phyloP scores from a whole-genome alignment of 2,113 vertebrate genomes.

The Corythaixoides concolor region DNA sequence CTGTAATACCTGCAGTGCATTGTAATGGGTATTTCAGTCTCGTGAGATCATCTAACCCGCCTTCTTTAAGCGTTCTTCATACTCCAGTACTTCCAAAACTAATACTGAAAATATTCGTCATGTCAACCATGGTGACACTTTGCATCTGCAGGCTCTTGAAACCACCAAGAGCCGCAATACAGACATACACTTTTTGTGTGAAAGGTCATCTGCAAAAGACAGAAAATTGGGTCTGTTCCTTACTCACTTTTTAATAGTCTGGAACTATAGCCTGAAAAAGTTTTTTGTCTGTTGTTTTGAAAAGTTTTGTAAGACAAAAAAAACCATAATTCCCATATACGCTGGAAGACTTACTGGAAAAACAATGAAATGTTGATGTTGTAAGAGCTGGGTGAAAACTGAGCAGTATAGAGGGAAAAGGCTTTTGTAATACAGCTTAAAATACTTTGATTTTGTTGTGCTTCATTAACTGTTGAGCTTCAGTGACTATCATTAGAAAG shows the following conservation, averaged over 20 bases:
- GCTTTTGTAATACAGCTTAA: neutral
- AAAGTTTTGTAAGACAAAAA: constrained; percentile 25
- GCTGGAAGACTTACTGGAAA: constrained; percentile 47
- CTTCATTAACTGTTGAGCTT: neutral
- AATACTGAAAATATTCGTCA: constrained; percentile 40
- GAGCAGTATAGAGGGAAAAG: constrained; percentile 7
- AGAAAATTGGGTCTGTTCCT: constrained; percentile 39
- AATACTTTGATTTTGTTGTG: neutral
- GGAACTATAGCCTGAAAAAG: neutral
- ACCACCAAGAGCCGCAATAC: neutral
- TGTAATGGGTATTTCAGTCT: constrained; percentile 39
- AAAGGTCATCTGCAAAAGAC: constrained; percentile 45
- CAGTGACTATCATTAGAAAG: neutral
- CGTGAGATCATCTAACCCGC: neutral
- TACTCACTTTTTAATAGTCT: constrained; percentile 30
- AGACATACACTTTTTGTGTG: constrained; percentile 33
- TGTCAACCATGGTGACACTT: constrained; percentile 40
- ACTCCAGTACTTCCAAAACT: constrained; percentile 35
- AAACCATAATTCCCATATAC: neutral
- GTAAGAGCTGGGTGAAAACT: constrained; percentile 9
- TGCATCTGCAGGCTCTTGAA: constrained; percentile 47
- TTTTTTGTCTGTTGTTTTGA: constrained; percentile 20
- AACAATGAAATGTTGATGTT: constrained; percentile 15
- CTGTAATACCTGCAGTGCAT: neutral
- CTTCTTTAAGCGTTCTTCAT: constrained; percentile 18